Base-by-base conservation (phyloP, 2,797 vertebrate species). In the Setipinna tenuifilis region DNA sequence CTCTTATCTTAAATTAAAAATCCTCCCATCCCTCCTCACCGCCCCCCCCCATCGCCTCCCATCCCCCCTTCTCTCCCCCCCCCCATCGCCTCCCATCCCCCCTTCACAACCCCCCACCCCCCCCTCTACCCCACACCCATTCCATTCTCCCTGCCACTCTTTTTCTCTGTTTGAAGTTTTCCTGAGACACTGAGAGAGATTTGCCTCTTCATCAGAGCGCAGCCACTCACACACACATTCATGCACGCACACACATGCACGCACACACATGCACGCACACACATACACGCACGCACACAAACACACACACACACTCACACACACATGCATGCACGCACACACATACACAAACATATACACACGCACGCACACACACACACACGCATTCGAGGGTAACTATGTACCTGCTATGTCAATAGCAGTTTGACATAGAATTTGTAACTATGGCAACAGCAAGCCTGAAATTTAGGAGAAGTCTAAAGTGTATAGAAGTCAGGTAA, bases 1-100 rank as follows among this genome's bases (percentile, higher is more conserved):
- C 93, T 89, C 94, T 95, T 95, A 95, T 96, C 95, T 96, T 91
- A 95, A 96, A 96, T 95, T 94, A 94, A 94, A 96, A 94, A 94
- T n/a, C 31, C 31, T 17, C 19, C 31, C 50, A 94, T n/a, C 28
- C 14, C 31, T 19, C 68, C 46, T 25, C 61, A 68, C 11, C 61
- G 23, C 21, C n/a, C 12, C 59, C n/a, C 17, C 0, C 17, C n/a
- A n/a, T n/a, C n/a, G n/a, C n/a, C n/a, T 54, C 10, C 21, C 50
- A n/a, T 28, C n/a, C n/a, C 0, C 81, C 11, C 7, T 6, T 57
- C 12, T 46, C 50, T 5, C 19, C 25, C 4, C 5, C 17, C 5
- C 3, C 61, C 3, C 61, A 65, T 14, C 3, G 3, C 17, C 61
- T 19, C 61, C 3, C 46, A 48, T 14, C 5, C 61, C 5, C 61